These are phyloP conservation scores for Araneus ventricosus DNA, from an alignment of 1,140 invertebrate species.

Conservation along the genomic window DNA sequence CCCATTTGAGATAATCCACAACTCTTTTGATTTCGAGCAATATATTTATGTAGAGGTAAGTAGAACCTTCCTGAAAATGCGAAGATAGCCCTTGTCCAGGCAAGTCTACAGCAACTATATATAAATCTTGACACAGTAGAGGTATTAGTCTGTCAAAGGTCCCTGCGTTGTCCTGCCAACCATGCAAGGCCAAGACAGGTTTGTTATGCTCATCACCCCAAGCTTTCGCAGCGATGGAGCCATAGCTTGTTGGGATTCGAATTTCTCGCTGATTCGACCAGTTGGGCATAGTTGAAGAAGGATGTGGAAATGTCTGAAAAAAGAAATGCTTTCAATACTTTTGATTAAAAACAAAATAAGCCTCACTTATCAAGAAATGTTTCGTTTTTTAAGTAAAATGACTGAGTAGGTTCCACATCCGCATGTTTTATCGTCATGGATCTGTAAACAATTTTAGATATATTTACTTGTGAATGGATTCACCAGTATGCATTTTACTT, in stretches of 20 bases:
- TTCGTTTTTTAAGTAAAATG: too few species aligned
- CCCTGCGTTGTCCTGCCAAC: constrained; percentile 93
- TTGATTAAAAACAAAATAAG: too few species aligned
- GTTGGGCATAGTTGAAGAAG: not conserved
- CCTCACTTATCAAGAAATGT: too few species aligned
- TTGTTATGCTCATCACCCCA: constrained; percentile 84
- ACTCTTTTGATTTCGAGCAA: constrained; percentile 86
- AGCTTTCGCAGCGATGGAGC: constrained; percentile 86
- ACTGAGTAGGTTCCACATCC: too few species aligned
- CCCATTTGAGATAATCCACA: constrained; percentile 89
- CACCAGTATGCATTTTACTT: too few species aligned
- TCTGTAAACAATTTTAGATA: too few species aligned
- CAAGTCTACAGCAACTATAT: constrained; percentile 79
- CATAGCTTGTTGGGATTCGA: constrained; percentile 88
- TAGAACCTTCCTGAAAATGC: constrained; percentile 86
- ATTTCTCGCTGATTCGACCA: constrained; percentile 79
- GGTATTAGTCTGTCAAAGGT: constrained; percentile 90
- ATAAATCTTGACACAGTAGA: constrained; percentile 80
- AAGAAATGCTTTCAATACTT: too few species aligned
- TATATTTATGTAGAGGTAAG: constrained; percentile 88
- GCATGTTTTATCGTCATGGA: too few species aligned
- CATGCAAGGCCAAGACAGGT: constrained; percentile 87
- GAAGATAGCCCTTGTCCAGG: constrained; percentile 89
- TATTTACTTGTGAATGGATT: too few species aligned
- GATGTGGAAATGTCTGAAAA: not conserved